Evolutionary conservation across 2,888 invertebrate genomes (phyloP).

Genomic region (Clostera curtula): DNA sequence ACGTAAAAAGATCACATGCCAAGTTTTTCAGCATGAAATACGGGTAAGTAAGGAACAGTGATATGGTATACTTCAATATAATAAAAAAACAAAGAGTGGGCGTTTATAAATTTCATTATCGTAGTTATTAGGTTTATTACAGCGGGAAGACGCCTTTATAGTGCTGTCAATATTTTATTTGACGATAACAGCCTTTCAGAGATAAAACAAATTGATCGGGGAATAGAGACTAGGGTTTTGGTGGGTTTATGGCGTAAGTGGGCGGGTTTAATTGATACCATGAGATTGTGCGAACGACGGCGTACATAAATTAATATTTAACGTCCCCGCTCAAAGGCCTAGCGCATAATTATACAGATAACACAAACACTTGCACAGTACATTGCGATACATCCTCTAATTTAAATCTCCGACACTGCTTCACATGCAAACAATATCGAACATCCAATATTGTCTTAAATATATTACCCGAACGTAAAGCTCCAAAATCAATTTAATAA

Average conservation of each 20-base stretch:
- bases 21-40: no score
- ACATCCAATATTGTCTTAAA: constrained; percentile 39
- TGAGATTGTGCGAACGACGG: constrained; percentile 55
- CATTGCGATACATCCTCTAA: constrained; percentile 16
- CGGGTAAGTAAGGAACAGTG: no score
- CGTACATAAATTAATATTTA: constrained; percentile 56
- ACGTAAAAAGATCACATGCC: background rate
- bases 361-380: constrained; percentile 19
- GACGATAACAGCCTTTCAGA: constrained; percentile 52
- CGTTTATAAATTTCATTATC: constrained; percentile 48
- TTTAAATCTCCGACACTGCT: constrained; percentile 7
- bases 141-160: constrained; percentile 59
- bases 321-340: constrained; percentile 40
- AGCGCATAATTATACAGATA: constrained; percentile 45
- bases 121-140: constrained; percentile 60
- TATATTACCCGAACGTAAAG: constrained; percentile 33
- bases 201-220: constrained; percentile 71
- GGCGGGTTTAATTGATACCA: constrained; percentile 60
- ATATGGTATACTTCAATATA: no score
- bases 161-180: constrained; percentile 70
- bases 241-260: constrained; percentile 55
- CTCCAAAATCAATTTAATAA: constrained; percentile 47
- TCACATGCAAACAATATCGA: constrained; percentile 28
- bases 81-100: no score
- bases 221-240: constrained; percentile 41